Percentiles rank a stretch among this genome's conserved stretches.
Conservation (phyloP, 2,797 vertebrate species). For the Xiphophorus birchmanni region DNA sequence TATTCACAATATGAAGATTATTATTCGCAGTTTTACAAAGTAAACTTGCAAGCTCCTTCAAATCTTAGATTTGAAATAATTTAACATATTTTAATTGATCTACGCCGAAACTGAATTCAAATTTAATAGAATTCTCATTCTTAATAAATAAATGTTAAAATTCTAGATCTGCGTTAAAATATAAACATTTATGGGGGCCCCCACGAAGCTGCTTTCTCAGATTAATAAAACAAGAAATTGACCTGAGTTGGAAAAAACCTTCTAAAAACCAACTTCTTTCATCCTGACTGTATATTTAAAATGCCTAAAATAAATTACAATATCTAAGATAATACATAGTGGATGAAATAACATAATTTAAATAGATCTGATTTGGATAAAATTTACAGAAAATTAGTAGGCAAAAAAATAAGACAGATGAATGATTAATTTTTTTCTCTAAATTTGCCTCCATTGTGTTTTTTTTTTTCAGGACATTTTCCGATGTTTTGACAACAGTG, state of each 20-base stretch:
- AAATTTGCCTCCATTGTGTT: too few species aligned
- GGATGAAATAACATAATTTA: background rate
- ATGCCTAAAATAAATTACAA: background rate
- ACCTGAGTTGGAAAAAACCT: background rate
- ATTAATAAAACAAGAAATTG: background rate
- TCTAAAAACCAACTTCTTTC: background rate
- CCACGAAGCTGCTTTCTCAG: background rate
- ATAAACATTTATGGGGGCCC: background rate
- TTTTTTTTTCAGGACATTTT: background rate
- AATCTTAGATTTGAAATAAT: background rate
- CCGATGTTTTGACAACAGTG: background rate
- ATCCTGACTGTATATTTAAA: background rate
- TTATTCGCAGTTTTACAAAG: too few species aligned
- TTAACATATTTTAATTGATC: background rate
- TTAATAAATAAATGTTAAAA: background rate
- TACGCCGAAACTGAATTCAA: background rate
- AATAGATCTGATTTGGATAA: background rate
- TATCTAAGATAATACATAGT: background rate
- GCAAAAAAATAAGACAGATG: background rate
- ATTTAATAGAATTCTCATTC: background rate
- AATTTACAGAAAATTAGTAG: background rate
- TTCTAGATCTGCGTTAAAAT: background rate
- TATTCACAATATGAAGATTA: too few species aligned
- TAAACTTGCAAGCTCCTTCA: too few species aligned
- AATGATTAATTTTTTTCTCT: too few species aligned